Evolutionary conservation across 2,113 vertebrate species (phyloP).

Genomic region (Polypterus bichir): DNA sequence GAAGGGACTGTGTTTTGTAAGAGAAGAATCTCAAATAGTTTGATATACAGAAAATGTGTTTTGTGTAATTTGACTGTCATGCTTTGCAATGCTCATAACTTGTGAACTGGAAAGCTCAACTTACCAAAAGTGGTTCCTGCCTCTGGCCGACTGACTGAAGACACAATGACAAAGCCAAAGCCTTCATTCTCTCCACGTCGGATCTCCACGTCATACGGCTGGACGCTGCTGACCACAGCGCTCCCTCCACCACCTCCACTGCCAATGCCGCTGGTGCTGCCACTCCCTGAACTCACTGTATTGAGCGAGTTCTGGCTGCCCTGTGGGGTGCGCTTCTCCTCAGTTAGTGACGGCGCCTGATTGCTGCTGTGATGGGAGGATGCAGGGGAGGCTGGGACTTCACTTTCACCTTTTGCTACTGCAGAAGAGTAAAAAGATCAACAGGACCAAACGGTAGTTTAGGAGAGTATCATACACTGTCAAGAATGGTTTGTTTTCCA

Average conservation of each 20-base stretch:
- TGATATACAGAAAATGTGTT: too few relatives aligned
- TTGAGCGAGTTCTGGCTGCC: constrained; percentile 96
- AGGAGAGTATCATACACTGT: too few relatives aligned
- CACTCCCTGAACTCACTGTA: constrained; percentile 91
- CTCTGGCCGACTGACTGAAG: constrained; percentile 85
- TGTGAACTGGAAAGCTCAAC: constrained; percentile 20
- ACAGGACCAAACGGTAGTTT: too few relatives aligned
- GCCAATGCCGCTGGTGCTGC: constrained; percentile 86
- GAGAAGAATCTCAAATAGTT: too few relatives aligned
- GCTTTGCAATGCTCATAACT: too few relatives aligned
- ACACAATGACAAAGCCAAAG: constrained; percentile 95
- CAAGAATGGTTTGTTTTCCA: too few relatives aligned
- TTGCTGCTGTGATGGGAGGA: constrained; percentile 96
- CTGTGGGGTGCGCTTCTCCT: constrained; percentile 87
- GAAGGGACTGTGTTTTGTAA: too few relatives aligned
- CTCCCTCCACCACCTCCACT: constrained; percentile 68
- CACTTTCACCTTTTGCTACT: constrained; percentile 80
- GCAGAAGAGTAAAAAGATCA: background rate
- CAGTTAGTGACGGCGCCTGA: constrained; percentile 80
- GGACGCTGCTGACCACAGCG: constrained; percentile 56
- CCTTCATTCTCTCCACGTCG: constrained; percentile 86
- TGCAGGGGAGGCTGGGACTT: constrained; percentile 82
- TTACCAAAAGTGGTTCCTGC: constrained; percentile 92
- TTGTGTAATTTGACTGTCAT: too few relatives aligned
- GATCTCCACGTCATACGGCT: constrained; percentile 94